Conservation (phyloP, 1,140 invertebrate species). For the Apocrypta bakeri region DNA sequence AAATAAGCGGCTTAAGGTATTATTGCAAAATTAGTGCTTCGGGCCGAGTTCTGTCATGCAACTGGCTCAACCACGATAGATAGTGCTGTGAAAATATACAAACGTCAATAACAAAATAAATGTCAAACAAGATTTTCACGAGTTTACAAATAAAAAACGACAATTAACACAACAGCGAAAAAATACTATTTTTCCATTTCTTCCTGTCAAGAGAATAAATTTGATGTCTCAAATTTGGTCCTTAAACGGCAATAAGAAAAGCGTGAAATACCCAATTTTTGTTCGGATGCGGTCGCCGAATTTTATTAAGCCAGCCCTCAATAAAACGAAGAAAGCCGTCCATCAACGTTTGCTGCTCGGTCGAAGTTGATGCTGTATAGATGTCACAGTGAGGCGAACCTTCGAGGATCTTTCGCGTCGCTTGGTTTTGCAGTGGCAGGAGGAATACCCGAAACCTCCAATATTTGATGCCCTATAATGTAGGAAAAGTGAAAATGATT, state of each 20-base stretch:
- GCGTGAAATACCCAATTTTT: slow-evolving; percentile 75
- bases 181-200: background rate
- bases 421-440: slow-evolving; percentile 84
- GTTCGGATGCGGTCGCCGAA: slow-evolving; percentile 81
- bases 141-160: background rate
- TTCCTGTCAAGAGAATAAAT: background rate
- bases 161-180: background rate
- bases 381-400: slow-evolving; percentile 86
- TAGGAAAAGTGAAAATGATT: slow-evolving; percentile 26
- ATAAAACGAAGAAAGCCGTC: slow-evolving; percentile 90
- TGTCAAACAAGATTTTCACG: background rate
- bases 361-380: slow-evolving; percentile 78
- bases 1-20: slow-evolving; percentile 16
- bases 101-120: slow-evolving; percentile 5
- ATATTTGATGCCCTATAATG: slow-evolving; percentile 87
- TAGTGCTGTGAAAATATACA: slow-evolving; percentile 7
- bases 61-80: background rate
- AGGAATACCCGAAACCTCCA: slow-evolving; percentile 95
- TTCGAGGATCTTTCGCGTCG: slow-evolving; percentile 83
- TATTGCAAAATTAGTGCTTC: slow-evolving; percentile 41
- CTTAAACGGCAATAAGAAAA: background rate
- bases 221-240: background rate
- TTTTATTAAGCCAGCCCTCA: slow-evolving; percentile 92
- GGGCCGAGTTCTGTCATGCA: slow-evolving; percentile 37
- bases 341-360: slow-evolving; percentile 80